Conservation (phyloP, 2,888 invertebrate genomes). For the Agonum fuliginosum region DNA sequence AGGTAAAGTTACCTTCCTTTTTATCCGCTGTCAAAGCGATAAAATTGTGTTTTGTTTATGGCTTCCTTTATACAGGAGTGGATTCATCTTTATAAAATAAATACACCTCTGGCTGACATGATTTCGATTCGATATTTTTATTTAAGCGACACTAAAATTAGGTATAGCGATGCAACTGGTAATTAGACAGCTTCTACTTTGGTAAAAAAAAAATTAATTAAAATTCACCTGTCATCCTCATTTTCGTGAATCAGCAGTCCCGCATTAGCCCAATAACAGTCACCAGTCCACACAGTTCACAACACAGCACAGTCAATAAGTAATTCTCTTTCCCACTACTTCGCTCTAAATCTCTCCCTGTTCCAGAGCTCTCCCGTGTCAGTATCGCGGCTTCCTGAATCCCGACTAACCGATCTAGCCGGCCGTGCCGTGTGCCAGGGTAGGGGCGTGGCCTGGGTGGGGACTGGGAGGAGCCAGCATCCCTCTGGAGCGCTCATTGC, state of each 20-base stretch:
- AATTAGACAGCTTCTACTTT: too few relatives aligned
- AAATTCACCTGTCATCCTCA: constrained; percentile 12
- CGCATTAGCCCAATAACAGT: background rate
- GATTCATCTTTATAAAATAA: too few relatives aligned
- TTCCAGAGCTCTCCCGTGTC: background rate
- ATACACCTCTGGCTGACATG: too few relatives aligned
- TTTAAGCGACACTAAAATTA: too few relatives aligned
- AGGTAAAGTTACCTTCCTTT: too few relatives aligned
- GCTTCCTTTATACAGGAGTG: too few relatives aligned
- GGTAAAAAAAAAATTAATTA: too few relatives aligned
- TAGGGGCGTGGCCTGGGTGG: constrained; percentile 61
- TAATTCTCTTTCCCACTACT: background rate
- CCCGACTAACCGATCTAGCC: constrained; percentile 43
- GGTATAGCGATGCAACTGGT: too few relatives aligned
- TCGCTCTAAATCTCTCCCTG: background rate
- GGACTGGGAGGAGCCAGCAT: constrained; percentile 61
- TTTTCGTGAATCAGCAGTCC: background rate
- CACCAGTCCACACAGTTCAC: background rate
- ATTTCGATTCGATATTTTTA: too few relatives aligned
- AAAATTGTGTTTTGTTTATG: too few relatives aligned
- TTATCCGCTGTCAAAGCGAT: too few relatives aligned
- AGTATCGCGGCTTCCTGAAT: constrained; percentile 41
- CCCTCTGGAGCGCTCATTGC: constrained; percentile 59
- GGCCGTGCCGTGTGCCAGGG: too few relatives aligned
- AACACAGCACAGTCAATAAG: background rate